phyloP scores from a whole-genome alignment of 2,888 invertebrate species.

The Sabatieria punctata region DNA sequence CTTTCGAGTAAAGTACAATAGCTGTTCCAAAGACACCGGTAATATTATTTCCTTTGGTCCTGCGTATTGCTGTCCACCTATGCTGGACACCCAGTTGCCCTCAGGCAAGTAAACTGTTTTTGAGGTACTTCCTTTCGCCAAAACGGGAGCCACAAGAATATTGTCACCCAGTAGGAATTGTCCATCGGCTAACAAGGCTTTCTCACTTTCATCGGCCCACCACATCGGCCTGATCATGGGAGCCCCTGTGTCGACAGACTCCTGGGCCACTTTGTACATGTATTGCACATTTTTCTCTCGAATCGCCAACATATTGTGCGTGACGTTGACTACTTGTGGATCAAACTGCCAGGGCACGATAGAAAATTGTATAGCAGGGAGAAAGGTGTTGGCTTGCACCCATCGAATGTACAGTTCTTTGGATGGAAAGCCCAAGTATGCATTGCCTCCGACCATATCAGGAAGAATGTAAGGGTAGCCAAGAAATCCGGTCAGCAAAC shows the following conservation, averaged over 20 bases:
- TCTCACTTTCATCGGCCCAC: constrained; percentile 31
- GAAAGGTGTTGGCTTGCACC: constrained; percentile 65
- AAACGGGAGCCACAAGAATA: constrained; percentile 70
- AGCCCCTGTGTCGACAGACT: constrained; percentile 49
- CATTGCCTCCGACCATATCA: constrained; percentile 77
- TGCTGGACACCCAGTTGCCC: constrained; percentile 45
- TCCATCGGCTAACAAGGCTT: constrained; percentile 40
- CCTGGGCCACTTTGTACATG: constrained; percentile 43
- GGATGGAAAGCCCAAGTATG: too few species aligned
- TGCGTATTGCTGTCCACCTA: too few species aligned
- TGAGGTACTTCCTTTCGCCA: constrained; percentile 50
- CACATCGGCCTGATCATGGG: constrained; percentile 72
- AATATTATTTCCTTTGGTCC: too few species aligned
- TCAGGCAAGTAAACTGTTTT: constrained; percentile 71
- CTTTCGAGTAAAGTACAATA: too few species aligned
- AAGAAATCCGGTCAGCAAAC: constrained; percentile 29
- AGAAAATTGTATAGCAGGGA: constrained; percentile 78
- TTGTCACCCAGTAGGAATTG: constrained; percentile 78
- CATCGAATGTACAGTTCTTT: constrained; percentile 56
- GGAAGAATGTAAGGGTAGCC: constrained; percentile 80
- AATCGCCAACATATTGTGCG: constrained; percentile 46
- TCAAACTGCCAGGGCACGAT: constrained; percentile 73
- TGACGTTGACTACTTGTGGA: constrained; percentile 46
- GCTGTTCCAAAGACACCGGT: too few species aligned
- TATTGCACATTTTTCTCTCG: constrained; percentile 38